Evolutionary conservation across 2,797 vertebrate species (phyloP).

Genomic region (Cygnus olor): DNA sequence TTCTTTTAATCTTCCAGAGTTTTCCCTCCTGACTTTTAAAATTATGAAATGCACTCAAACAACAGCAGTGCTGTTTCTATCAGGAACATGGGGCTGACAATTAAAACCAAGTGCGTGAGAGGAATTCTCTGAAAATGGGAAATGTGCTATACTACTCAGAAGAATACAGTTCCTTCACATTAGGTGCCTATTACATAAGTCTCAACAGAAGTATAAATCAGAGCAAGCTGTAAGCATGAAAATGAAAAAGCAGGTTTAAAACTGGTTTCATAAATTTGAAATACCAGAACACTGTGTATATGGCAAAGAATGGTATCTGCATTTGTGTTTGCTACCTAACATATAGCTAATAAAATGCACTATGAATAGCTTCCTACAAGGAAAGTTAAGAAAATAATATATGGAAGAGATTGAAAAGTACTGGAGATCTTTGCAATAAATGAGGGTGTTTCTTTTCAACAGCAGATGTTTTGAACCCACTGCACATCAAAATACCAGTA

Average conservation of each 20-base stretch:
- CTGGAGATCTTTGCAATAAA: neutral
- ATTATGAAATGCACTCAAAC: neutral
- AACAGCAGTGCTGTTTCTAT: neutral
- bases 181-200: neutral
- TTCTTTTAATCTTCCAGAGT: neutral
- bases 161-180: neutral
- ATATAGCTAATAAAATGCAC: neutral
- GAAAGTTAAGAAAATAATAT: neutral
- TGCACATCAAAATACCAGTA: neutral
- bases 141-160: neutral
- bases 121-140: neutral
- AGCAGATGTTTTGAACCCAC: neutral
- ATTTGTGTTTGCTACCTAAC: neutral
- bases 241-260: conserved; percentile 24
- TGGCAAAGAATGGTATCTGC: neutral
- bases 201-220: neutral
- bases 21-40: neutral
- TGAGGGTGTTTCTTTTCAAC: neutral
- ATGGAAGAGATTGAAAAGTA: neutral
- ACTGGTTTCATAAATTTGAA: conserved; percentile 10
- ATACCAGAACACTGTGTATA: neutral
- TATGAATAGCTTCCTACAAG: neutral
- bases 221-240: neutral
- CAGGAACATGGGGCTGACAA: neutral
- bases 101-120: neutral